Base-by-base conservation (phyloP, 2,113 vertebrate genomes). In the Myotis yumanensis region DNA sequence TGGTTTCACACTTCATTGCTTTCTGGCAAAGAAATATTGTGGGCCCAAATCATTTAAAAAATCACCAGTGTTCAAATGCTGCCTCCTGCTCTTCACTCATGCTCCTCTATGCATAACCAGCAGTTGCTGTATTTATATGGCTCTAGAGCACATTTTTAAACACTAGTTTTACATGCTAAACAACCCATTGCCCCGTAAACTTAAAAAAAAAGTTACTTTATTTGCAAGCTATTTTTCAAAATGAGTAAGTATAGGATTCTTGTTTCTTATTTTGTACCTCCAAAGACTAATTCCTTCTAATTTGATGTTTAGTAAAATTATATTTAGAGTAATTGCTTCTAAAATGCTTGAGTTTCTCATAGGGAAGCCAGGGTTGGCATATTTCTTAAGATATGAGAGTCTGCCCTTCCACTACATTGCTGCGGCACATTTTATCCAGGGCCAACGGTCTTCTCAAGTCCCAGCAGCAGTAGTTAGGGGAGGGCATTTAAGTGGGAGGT, bases 401-500 rank as follows among this genome's bases (percentile, higher is more conserved):
- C 95, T 95, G 72, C 85, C 89, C 94, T 96, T 96, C 95, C 96
- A 88, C 89, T 90, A 8, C 68, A 28, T 90, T 51, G 59, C 62
- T 79, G 46, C 32, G 3, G 1, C 0, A 0, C 95, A 76, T 79
- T 97, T 97, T 96, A 93, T 96, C 96, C 93, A 97, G 93, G n/a
- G 95, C 54, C 97, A 90, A 91, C 94, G 94, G 75, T 87, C 82
- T 95, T 89, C 88, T 76, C 92, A 91, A 97, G 97, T 96, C 87
- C 83, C 92, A 88, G 85, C 59, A 96, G 95, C 95, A 96, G 95
- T 90, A 93, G 35, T 76, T 94, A 82, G 71, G 37, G 86, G 93
- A 97, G 88, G 95, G 97, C 95, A 97, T 97, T 97, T 96, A 96
- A 32, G 32, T 91, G 89, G 94, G 48, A 90, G 94, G 79, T 85